These are phyloP conservation scores for Esox masquinongy DNA, from an alignment of 2,797 vertebrate genomes.

Conservation along the genomic window DNA sequence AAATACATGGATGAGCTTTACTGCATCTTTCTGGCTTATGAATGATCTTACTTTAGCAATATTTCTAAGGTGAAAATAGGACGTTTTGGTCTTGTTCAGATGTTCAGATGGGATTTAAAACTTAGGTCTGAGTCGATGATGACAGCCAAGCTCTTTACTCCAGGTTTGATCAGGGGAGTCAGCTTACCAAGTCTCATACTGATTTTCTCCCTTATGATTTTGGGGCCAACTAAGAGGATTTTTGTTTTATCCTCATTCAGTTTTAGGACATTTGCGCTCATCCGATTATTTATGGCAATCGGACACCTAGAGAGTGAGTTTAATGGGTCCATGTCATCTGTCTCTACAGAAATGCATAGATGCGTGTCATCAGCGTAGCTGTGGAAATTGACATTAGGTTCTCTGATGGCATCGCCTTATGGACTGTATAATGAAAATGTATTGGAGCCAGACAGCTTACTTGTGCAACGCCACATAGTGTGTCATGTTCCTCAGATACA, in stretches of 20 bases:
- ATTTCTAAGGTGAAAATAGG: too few relatives aligned
- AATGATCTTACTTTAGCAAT: too few relatives aligned
- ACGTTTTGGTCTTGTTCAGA: too few relatives aligned
- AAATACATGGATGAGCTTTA: too few relatives aligned
- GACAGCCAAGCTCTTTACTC: too few relatives aligned
- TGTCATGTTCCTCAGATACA: background rate
- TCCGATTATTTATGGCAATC: background rate
- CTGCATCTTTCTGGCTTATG: too few relatives aligned
- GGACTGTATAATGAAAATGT: background rate
- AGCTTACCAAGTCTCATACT: too few relatives aligned
- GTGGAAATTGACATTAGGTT: background rate
- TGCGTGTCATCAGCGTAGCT: background rate
- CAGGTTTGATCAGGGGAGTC: too few relatives aligned
- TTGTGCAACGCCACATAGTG: background rate
- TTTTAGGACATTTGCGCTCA: background rate
- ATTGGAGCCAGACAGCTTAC: background rate
- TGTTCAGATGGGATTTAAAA: too few relatives aligned
- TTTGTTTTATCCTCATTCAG: conserved; percentile 12
- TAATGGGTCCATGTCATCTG: background rate
- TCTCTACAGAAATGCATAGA: background rate
- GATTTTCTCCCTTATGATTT: background rate
- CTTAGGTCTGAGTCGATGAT: too few relatives aligned
- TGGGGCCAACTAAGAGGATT: background rate
- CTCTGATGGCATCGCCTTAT: background rate
- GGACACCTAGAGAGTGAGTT: background rate